Evolutionary conservation across 2,797 vertebrate genomes (phyloP), one percentile per base, ranked within the genome.

Genomic region (Morus bassanus): DNA sequence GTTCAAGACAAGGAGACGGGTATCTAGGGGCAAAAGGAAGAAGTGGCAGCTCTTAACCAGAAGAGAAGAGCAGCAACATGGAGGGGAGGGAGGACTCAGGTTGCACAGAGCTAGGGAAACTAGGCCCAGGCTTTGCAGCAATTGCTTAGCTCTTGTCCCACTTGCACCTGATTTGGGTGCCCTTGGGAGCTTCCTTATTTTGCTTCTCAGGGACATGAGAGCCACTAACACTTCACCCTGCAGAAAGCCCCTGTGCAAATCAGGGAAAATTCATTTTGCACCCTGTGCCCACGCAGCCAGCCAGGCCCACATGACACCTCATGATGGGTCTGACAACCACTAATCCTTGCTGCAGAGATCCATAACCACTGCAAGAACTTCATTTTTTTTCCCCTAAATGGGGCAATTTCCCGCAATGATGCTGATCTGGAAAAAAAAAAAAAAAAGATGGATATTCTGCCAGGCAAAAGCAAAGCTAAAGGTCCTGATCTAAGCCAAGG

Each of bases 301-400:
- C 35, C 11, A 5, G 80, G 93, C 92, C 91, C 92, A 93, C 76
- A 11, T n/a, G 22, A 59, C 92, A 76, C 82, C 85, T 89, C 17
- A 0, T 65, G 89, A 84, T 91, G 80, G 80, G 81, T 63, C 93
- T 78, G 91, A 91, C 92, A 92, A 37, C 48, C 3, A 19, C 18
- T 75, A 69, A 59, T 48, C 85, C 85, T 65, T 18, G 19, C 9
- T 77, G 76, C 50, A 48, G 37, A 88, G 9, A 75, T 74, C 87
- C 75, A 30, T 14, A 91, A 46, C 54, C 81, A 72, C 41, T 33
- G 67, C 39, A 7, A 50, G 45, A 45, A 18, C 74, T 77, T 51
- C 23, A 22, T 21, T 64, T 61, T 10, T 39, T 21, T 7, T 15
- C 7, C 25, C 17, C 28, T 75, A 77, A 83, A 61, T 2, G 2